Evolutionary conservation across 2,797 vertebrate species (phyloP), one percentile per base, ranked within the genome.

Genomic region (Lateolabrax maculatus): DNA sequence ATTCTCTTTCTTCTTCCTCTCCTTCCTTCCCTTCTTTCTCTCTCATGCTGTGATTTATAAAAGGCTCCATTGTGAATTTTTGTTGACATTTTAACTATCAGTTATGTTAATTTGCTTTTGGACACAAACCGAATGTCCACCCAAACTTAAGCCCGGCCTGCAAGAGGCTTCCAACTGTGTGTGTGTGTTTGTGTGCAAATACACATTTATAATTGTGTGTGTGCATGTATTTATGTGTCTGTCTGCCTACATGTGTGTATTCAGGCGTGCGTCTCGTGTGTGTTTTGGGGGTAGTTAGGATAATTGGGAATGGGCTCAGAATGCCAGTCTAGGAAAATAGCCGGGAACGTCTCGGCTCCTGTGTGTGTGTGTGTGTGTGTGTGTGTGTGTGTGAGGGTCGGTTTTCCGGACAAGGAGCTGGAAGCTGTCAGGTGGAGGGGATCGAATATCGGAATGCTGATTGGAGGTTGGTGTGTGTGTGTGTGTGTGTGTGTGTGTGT

Each of bases 361-460:
- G 53, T 53, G 27, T 62, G 65, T 57, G 65, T 77, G 75, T 43
- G 55, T 53, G 53, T 37, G 68, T 27, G 52, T 39, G 61, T 48
- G 66, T 41, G 52, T 64, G 43, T 66, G 36, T 67, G 36, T 43
- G 55, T 51, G 41, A 9, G 73, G 37, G 64, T 84, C 5, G 6
- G 57, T 80, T 85, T 87, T 84, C 81, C 25, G 18, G 73, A 85
- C 34, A 39, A 71, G 72, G 57, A 85, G 75, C 87, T 91, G 87
- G 83, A 87, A 87, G 66, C 80, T 56, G 72, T 88, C 88, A 86
- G 87, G 79, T 84, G 73, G 82, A 87, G 60, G 37, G 75, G 81
- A 90, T 90, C 46, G 1, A 49, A 83, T 89, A 66, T 87, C 81
- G 11, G 56, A 67, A 71, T 72, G 71, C 74, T 87, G 89, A 89